phyloP scores from a whole-genome alignment of 2,888 invertebrate genomes.

The Adelphocoris suturalis region DNA sequence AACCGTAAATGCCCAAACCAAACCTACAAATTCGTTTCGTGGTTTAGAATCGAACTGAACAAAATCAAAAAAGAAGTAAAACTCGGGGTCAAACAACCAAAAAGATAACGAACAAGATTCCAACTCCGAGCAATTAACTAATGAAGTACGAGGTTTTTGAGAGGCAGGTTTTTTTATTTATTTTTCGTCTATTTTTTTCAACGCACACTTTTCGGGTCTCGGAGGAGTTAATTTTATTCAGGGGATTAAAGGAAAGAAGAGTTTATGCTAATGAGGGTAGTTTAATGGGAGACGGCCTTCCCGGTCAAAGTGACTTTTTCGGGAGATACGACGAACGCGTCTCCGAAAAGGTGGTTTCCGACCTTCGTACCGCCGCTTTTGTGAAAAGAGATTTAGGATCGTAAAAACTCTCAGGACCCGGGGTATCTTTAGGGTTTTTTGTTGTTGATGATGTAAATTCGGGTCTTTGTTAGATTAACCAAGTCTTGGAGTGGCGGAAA shows the following conservation, averaged over 20 bases:
- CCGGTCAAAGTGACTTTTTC: constrained; percentile 13
- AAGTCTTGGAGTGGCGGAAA: no score
- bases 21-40: constrained; percentile 37
- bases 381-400: constrained; percentile 30
- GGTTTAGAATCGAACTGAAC: neutral
- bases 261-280: constrained; percentile 63
- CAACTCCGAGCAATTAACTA: constrained; percentile 67
- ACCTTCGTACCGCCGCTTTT: constrained; percentile 18
- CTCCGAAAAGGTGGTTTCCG: neutral
- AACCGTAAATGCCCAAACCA: constrained; percentile 25
- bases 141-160: constrained; percentile 68
- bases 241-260: constrained; percentile 62
- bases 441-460: no score
- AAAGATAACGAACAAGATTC: constrained; percentile 41
- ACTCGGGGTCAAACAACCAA: constrained; percentile 46
- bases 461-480: no score
- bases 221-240: constrained; percentile 65
- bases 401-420: no score
- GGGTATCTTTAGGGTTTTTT: no score
- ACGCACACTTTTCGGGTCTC: constrained; percentile 29
- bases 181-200: neutral
- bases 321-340: neutral
- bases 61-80: neutral
- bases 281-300: constrained; percentile 56
- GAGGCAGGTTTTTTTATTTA: constrained; percentile 3